Percentiles rank a stretch among this genome's conserved stretches.
Evolutionary conservation across 2,888 invertebrate genomes (phyloP).

Genomic region (Macrosoma leucophasiata): DNA sequence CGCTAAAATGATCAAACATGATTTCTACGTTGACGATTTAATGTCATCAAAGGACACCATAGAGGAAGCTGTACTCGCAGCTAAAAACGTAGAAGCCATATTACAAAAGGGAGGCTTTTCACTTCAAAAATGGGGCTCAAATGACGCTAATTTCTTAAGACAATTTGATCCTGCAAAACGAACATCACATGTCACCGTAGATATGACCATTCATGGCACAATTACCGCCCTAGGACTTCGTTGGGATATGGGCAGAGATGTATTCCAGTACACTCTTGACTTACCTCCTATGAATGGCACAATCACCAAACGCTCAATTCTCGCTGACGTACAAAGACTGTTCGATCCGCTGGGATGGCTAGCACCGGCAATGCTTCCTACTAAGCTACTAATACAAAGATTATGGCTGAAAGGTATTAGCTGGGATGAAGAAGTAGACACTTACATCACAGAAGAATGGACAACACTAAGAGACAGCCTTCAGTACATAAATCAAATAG

Average conservation of each 20-base stretch:
- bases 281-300: conserved; percentile 1
- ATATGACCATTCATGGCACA: conserved; percentile 19
- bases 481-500: not conserved
- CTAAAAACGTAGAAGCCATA: not conserved
- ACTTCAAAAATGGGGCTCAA: conserved; percentile 21
- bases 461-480: not conserved
- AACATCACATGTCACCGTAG: conserved; percentile 11
- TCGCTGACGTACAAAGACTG: conserved; percentile 20
- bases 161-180: conserved; percentile 6
- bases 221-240: conserved; percentile 21
- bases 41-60: not conserved
- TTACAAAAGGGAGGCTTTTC: conserved; percentile 3
- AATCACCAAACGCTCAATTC: conserved; percentile 1
- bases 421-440: conserved; percentile 6
- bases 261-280: conserved; percentile 15
- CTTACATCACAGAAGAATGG: not conserved
- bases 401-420: conserved; percentile 15
- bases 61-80: not conserved
- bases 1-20: conserved; percentile 8
- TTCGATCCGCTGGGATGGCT: conserved; percentile 27
- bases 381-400: conserved; percentile 26
- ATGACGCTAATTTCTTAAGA: conserved; percentile 11
- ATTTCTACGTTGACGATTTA: conserved; percentile 18
- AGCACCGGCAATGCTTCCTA: conserved; percentile 23
- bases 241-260: conserved; percentile 22